phyloP scores from a whole-genome alignment of 2,113 vertebrate genomes.

The Pseudonaja textilis region DNA sequence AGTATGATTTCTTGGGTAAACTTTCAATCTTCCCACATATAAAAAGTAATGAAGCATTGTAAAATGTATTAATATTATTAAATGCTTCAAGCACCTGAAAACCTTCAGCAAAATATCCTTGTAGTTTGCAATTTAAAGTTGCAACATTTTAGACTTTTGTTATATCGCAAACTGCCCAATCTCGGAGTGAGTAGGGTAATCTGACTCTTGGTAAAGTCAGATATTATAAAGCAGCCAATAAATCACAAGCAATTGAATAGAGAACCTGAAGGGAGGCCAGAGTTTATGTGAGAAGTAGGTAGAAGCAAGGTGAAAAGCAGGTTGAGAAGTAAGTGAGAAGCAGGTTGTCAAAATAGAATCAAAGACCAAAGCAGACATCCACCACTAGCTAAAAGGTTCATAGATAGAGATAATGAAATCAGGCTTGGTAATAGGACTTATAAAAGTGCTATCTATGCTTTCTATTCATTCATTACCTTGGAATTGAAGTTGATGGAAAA shows the following conservation, averaged over 20 bases:
- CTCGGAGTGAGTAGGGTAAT: background rate
- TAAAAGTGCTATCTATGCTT: background rate
- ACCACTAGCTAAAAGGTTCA: background rate
- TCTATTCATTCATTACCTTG: background rate
- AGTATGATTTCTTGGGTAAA: background rate
- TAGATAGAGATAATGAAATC: background rate
- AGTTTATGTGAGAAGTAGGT: too few species aligned
- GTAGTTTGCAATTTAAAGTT: background rate
- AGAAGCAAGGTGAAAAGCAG: too few species aligned
- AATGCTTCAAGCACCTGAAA: conserved; percentile 5
- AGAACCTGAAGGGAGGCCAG: background rate
- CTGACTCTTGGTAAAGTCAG: background rate
- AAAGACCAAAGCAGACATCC: background rate
- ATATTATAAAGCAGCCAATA: background rate
- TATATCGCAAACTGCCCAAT: background rate
- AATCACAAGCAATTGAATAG: background rate
- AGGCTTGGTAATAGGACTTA: background rate
- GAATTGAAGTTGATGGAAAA: background rate
- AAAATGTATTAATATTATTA: background rate
- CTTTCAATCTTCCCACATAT: background rate
- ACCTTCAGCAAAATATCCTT: background rate
- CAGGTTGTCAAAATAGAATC: background rate
- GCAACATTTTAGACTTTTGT: background rate
- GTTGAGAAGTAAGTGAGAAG: background rate
- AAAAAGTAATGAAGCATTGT: background rate